Percentiles rank a stretch among this genome's conserved stretches.
phyloP scores from a whole-genome alignment of 2,888 invertebrate genomes.

The Lasioglossum figueresi region DNA sequence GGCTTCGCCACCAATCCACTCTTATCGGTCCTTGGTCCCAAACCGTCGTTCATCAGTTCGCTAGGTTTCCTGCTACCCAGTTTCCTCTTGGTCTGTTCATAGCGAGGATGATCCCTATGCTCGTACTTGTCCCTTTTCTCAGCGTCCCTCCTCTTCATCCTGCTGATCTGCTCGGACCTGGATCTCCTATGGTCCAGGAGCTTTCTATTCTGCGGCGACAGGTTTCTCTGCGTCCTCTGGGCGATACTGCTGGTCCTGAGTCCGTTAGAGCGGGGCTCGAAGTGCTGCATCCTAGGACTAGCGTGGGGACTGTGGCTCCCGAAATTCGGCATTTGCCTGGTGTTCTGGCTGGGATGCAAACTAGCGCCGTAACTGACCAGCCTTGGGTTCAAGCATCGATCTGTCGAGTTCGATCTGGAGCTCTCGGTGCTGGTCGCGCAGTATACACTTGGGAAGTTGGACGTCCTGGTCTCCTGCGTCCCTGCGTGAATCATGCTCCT shows the following conservation, averaged over 20 bases:
- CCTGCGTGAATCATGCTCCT: constrained; percentile 64
- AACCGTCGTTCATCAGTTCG: constrained; percentile 78
- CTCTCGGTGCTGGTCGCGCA: constrained; percentile 78
- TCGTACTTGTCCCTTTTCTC: constrained; percentile 68
- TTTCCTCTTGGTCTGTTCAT: constrained; percentile 64
- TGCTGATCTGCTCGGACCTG: constrained; percentile 78
- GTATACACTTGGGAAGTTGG: constrained; percentile 48
- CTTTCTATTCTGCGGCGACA: constrained; percentile 77
- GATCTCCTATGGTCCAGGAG: constrained; percentile 79
- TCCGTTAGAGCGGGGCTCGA: constrained; percentile 73
- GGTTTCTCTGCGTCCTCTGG: constrained; percentile 54
- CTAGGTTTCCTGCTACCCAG: constrained; percentile 55
- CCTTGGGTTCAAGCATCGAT: constrained; percentile 78
- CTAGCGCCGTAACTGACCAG: constrained; percentile 78
- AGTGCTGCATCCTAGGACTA: constrained; percentile 81
- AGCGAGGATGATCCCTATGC: constrained; percentile 46
- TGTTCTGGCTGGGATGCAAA: constrained; percentile 81
- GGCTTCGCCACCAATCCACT: constrained; percentile 76
- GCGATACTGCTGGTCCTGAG: constrained; percentile 54
- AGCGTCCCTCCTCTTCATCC: constrained; percentile 73
- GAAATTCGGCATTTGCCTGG: constrained; percentile 81
- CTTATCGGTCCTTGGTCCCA: constrained; percentile 81
- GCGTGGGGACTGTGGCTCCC: constrained; percentile 80
- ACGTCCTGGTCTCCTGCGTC: constrained; percentile 47
- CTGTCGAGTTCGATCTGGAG: constrained; percentile 81